Evolutionary conservation across 2,888 invertebrate genomes (phyloP), one percentile per base, ranked within the genome.

Genomic region (Drosophila maculinotata): DNA sequence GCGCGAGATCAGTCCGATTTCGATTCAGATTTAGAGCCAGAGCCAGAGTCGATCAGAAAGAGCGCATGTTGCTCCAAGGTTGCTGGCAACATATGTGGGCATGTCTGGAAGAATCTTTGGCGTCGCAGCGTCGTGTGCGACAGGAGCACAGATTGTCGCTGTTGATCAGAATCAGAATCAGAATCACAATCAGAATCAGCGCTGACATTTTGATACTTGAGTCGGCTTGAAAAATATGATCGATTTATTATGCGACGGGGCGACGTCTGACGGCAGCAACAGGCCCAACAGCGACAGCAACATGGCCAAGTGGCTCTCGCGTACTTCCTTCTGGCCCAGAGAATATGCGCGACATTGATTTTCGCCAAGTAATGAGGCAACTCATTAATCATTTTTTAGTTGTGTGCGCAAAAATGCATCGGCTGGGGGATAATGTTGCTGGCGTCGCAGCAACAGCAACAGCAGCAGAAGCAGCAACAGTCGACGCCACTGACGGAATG

Each of bases 341-440:
- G 73, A 70, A 78, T 73, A 75, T 76, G 77, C 70, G 85, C 80
- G 89, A 89, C 87, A 87, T 88, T 88, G 89, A 85, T 84, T 88
- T 89, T 79, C 64, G 78, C 78, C 65, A 87, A 83, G 85, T 89
- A 90, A 90, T 90, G 89, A 90, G 89, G 84, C 82, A 90, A 85
- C 89, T 87, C 90, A 90, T 90, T 90, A 90, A 90, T 90, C 90
- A 90, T 90, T 87, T 87, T 83, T 87, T 77, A 53, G 57, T 63
- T 51, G 53, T 58, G 67, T 69, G 58, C 57, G 59, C 60, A 62
- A 58, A 69, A 73, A 59, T 68, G 54, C 68, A 70, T 73, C 51
- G 87, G 63, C 80, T 81, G 59, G 74, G 85, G 81, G 76, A 81
- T 85, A 85, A 85, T 85, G 76, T 71, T 87, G 87, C 69, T 60